Evolutionary conservation across 2,113 vertebrate genomes (phyloP).

Genomic region (Lates calcarifer): DNA sequence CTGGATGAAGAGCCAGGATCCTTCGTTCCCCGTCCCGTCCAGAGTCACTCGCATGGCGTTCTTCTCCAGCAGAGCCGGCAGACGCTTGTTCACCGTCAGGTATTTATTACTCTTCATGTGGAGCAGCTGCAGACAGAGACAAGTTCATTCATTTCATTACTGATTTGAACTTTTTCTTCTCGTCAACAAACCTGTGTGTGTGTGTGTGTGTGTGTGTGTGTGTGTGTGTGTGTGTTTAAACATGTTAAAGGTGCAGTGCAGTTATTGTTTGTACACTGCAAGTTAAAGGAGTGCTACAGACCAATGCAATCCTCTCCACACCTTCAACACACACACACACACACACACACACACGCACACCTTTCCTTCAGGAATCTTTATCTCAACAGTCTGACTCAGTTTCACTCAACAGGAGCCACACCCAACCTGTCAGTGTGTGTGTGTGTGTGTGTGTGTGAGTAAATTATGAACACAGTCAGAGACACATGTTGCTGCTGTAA

Average conservation of each 20-base stretch:
- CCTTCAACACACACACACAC: constrained; percentile 3
- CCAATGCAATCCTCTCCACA: background rate
- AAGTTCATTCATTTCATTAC: background rate
- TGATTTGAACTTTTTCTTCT: no score
- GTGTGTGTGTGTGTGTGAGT: constrained; percentile 13
- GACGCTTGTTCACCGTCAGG: constrained; percentile 79
- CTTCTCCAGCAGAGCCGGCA: constrained; percentile 79
- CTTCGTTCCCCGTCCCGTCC: constrained; percentile 77
- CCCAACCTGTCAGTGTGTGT: background rate
- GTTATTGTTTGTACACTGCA: no score
- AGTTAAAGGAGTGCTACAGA: no score
- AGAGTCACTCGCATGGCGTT: constrained; percentile 80
- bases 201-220: no score
- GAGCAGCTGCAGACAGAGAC: constrained; percentile 59
- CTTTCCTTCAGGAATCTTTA: constrained; percentile 4
- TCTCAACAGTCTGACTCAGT: constrained; percentile 27
- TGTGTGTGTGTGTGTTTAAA: no score
- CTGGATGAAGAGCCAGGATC: constrained; percentile 80
- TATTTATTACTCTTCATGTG: constrained; percentile 82
- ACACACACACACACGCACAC: constrained; percentile 8
- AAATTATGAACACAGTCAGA: background rate
- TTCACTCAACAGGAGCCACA: constrained; percentile 32
- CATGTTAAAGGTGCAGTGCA: no score
- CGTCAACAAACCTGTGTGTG: no score
- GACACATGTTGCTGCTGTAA: constrained; percentile 1